These are phyloP conservation scores for Sebastes itinus DNA, from an alignment of 2,797 vertebrate genomes.

Conservation along the genomic window DNA sequence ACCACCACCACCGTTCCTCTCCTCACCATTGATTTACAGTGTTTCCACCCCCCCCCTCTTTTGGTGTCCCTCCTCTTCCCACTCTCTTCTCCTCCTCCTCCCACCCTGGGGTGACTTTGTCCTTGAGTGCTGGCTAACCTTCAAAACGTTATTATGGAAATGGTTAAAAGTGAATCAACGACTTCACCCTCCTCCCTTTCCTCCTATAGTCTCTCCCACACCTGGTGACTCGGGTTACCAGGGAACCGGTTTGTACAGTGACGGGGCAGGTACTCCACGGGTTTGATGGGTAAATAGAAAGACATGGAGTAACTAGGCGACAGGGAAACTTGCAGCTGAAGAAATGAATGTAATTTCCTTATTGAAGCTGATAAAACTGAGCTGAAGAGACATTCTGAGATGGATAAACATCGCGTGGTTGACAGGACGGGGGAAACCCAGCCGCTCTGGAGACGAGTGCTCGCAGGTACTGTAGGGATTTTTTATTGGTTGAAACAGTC, in stretches of 20 bases:
- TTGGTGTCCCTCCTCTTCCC: not conserved
- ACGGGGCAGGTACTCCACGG: not conserved
- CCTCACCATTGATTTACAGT: constrained; percentile 1
- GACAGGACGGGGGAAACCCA: not conserved
- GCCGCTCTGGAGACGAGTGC: constrained; percentile 11
- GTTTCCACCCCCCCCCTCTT: not conserved
- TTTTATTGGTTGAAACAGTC: not conserved
- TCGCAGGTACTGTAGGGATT: constrained; percentile 60
- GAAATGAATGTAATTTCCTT: not conserved
- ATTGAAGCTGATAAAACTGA: not conserved
- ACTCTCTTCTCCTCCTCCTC: not conserved
- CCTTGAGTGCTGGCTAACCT: constrained; percentile 23
- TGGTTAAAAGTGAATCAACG: constrained; percentile 5
- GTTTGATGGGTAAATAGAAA: constrained; percentile 34
- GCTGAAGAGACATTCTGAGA: not conserved
- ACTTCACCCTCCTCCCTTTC: constrained; percentile 18
- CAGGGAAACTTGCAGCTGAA: constrained; percentile 1
- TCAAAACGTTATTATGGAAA: constrained; percentile 22
- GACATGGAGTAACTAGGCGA: not conserved
- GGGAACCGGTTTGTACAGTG: constrained; percentile 75
- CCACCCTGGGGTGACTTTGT: constrained; percentile 14
- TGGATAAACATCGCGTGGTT: constrained; percentile 13
- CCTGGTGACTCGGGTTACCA: constrained; percentile 54
- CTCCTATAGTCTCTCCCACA: not conserved
- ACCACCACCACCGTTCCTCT: not conserved